These are phyloP conservation scores for Hemicrepidius hirtus DNA, from an alignment of 2,888 invertebrate species.

Conservation along the genomic window DNA sequence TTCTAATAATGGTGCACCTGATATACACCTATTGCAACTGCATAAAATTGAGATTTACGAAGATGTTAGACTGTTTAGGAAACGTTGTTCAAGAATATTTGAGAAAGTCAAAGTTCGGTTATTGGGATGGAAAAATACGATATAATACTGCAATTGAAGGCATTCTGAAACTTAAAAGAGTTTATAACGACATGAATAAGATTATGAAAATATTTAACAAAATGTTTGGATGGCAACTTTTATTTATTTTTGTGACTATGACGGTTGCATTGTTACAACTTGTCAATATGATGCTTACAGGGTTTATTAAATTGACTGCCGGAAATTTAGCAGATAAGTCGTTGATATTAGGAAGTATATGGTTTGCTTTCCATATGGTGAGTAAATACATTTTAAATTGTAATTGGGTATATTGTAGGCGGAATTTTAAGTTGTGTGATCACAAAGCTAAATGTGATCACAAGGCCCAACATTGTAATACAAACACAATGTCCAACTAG, in stretches of 20 bases:
- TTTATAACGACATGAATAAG: neutral
- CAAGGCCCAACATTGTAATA: too few relatives aligned
- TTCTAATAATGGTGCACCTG: neutral
- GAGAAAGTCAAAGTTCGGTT: neutral
- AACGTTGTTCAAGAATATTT: neutral
- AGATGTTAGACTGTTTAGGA: neutral
- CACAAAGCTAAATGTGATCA: too few relatives aligned
- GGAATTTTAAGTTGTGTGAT: too few relatives aligned
- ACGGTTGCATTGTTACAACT: neutral
- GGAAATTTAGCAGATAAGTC: neutral
- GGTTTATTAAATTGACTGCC: neutral
- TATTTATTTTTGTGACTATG: neutral
- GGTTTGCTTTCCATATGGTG: neutral
- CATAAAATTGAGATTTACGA: neutral
- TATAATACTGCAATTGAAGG: neutral
- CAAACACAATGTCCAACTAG: too few relatives aligned
- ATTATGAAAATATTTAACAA: neutral
- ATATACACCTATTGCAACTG: neutral
- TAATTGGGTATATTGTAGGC: too few relatives aligned
- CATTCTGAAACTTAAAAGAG: neutral
- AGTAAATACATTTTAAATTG: too few relatives aligned
- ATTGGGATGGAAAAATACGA: neutral
- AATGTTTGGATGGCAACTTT: constrained; percentile 10
- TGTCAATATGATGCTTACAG: neutral
- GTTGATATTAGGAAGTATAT: neutral